These are phyloP conservation scores for Tauraco hartlaubi DNA, from an alignment of 2,797 vertebrate genomes.

Conservation along the genomic window DNA sequence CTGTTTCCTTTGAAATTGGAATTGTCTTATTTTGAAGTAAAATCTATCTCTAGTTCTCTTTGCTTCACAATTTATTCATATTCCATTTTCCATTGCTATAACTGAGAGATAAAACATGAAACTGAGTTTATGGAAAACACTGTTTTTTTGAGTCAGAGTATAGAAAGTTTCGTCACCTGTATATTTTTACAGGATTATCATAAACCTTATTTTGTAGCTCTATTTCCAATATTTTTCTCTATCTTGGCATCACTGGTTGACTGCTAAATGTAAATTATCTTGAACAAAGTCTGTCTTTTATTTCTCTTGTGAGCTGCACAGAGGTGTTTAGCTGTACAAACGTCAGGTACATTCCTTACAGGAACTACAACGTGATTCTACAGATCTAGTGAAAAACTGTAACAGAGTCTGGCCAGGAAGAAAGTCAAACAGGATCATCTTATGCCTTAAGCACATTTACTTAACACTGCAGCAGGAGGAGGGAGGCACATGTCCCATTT, in stretches of 20 bases:
- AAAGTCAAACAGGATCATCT: neutral
- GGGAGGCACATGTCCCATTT: neutral
- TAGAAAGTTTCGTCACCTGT: neutral
- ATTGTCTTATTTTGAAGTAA: neutral
- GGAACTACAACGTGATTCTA: neutral
- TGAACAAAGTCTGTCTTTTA: neutral
- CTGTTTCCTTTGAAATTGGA: neutral
- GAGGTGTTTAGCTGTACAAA: slow-evolving; percentile 27
- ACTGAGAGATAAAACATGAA: neutral
- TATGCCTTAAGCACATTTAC: neutral
- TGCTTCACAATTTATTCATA: neutral
- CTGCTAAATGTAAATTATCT: neutral
- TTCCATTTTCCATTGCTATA: neutral
- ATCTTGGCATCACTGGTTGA: neutral
- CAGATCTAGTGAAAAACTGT: neutral
- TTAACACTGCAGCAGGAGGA: neutral
- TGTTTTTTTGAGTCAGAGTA: neutral
- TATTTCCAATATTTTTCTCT: neutral
- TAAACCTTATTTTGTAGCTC: neutral
- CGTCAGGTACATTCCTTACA: neutral
- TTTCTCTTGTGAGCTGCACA: neutral
- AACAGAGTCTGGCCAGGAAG: neutral
- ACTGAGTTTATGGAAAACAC: neutral
- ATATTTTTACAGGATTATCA: neutral
- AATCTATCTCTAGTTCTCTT: neutral